Base-by-base conservation (phyloP, 2,888 invertebrate genomes). In the Platycnemis pennipes region DNA sequence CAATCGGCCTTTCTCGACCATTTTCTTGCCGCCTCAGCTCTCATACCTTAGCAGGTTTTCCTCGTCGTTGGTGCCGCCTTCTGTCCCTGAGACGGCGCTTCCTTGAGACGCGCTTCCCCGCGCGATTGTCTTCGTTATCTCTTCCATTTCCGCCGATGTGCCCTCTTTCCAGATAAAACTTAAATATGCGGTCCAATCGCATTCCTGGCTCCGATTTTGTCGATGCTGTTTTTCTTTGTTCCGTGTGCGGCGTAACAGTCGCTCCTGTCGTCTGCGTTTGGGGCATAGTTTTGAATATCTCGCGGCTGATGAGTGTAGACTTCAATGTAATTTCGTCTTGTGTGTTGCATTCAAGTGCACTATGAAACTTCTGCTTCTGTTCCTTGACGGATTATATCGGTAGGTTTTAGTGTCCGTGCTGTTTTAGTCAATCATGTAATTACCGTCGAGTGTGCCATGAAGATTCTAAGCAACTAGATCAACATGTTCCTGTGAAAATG, bases 11-110 rank as follows among this genome's bases (percentile, higher is more conserved):
- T 7, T 37, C 77, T 77, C 37, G 77, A 11, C 31, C 31, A 37
- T 37, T 77, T 77, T 16, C 77, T 37, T 77, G 77, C 77, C 63
- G 26, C 63, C 63, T 63, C 63, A 77, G 77, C 77, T n/a, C 69
- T 77, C 77, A 2, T 37, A 16, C 77, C 77, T 77, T 37, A 3
- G 63, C 19, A n/a, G 63, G n/a, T 63, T 63, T n/a, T 26, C 26
- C n/a, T 63, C 13, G 11, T 77, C 77, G 7, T 77, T 37, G 7
- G 37, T 37, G 77, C 31, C 77, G 8, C 77, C 77, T 1, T 8
- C 37, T 77, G 77, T 37, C 69, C 37, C 77, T 37, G 31, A 37
- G 8, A 77, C 8, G 37, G 2, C 26, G 63, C 26, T 26, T 63
- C 63, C 63, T 63, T 63, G 63, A 63, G 63, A 63, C 37, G 49